A percentile compares a stretch with the other conserved stretches of the same genome.
Evolutionary conservation across 2,797 vertebrate species (phyloP).

Genomic region (Chrosomus eos): DNA sequence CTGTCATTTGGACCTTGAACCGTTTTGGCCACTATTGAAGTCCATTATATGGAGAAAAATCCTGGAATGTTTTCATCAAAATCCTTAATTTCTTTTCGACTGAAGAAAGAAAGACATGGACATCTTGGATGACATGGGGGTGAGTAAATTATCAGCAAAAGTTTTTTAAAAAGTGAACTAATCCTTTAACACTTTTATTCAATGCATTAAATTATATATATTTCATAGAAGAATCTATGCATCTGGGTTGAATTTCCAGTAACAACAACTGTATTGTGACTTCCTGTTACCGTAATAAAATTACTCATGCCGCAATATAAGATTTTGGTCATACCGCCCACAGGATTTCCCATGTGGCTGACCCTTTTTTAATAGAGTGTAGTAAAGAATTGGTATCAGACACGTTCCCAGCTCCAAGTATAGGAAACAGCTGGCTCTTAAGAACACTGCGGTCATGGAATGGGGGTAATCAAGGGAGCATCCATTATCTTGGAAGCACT

Average conservation of each 20-base stretch:
- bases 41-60: no score
- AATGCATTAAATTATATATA: no score
- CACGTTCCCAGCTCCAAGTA: conserved; percentile 45
- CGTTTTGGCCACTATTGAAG: no score
- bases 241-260: neutral
- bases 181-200: no score
- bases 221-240: neutral
- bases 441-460: conserved; percentile 36
- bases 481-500: conserved; percentile 44
- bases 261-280: neutral
- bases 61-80: no score
- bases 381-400: conserved; percentile 40
- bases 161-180: no score
- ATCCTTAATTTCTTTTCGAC: no score
- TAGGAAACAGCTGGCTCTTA: conserved; percentile 62
- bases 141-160: no score
- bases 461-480: conserved; percentile 54
- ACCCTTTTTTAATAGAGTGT: conserved; percentile 19
- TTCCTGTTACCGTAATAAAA: neutral
- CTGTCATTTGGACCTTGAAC: no score
- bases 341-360: neutral
- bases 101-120: no score
- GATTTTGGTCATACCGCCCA: neutral
- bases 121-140: no score
- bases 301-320: neutral